Evolutionary conservation across 2,888 invertebrate genomes (phyloP), one percentile per base, ranked within the genome.

Genomic region (Diarsia brunnea): DNA sequence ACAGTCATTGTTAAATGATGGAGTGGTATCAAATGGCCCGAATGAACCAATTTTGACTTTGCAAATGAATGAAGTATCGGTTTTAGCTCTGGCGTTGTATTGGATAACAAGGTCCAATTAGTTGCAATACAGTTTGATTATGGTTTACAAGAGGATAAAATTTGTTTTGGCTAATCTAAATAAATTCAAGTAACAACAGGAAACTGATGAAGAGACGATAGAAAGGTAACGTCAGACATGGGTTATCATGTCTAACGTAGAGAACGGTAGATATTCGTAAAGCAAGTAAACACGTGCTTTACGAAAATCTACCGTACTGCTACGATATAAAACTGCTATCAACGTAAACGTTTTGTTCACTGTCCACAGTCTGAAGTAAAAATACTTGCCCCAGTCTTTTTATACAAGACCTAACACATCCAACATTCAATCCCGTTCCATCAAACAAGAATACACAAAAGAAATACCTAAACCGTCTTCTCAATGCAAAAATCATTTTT

Each of bases 401-500:
- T 60, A 55, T 45, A 75, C 58, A 61, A 74, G 24, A n/a, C n/a
- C 66, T 70, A 49, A 70, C 49, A 68, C 74, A 67, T 68, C 14
- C 58, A 27, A 31, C 21, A 53, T 68, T 64, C 60, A 66, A 70
- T 75, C 27, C 31, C 27, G 63, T 63, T 51, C 53, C 43, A 73
- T 53, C 55, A 71, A 60, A 74, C 63, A 64, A 66, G 21, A 69
- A 64, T 71, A 66, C 64, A 78, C 60, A 84, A 83, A 84, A 78
- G 84, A 68, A 69, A 65, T 51, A 55, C 43, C 31, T 21, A 21
- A 64, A 51, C 55, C 73, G 58, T 73, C 61, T 73, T 69, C 67
- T 55, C 73, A 77, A 74, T 84, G 63, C 53, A 75, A 84, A 83
- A 84, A 84, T 84, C 71, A 81, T 78, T 75, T 79, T 61, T 72